Evolutionary conservation across 2,888 invertebrate species (phyloP).

Genomic region (Villa cingulata): DNA sequence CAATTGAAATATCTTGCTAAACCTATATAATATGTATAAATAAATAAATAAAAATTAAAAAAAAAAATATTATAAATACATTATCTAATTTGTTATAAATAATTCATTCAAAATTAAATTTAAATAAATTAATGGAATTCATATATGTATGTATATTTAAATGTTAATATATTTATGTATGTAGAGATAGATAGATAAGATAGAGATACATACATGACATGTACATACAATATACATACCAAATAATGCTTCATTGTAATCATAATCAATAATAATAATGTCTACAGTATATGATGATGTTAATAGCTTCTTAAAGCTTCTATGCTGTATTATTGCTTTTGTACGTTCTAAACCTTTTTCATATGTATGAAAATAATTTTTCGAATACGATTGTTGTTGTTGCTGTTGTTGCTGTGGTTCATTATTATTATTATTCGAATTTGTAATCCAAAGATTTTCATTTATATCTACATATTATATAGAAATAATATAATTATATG

Average conservation of each 20-base stretch:
- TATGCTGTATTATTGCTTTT: conserved; percentile 2
- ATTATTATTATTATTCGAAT: too few relatives aligned
- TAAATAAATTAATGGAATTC: background rate
- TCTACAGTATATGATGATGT: background rate
- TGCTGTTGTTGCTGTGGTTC: too few relatives aligned
- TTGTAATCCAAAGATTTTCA: too few relatives aligned
- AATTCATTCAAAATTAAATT: background rate
- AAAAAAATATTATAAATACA: background rate
- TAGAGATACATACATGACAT: too few relatives aligned
- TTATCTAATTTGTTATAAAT: too few relatives aligned
- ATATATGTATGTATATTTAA: too few relatives aligned
- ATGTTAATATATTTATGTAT: too few relatives aligned
- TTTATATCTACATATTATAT: too few relatives aligned
- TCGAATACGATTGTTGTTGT: too few relatives aligned
- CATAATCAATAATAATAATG: conserved; percentile 12
- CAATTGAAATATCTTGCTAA: conserved; percentile 9
- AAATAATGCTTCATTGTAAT: conserved; percentile 12
- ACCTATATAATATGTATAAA: conserved; percentile 1
- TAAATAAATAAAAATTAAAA: background rate
- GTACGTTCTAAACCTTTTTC: conserved; percentile 8
- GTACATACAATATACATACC: too few relatives aligned
- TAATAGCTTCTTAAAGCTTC: conserved; percentile 9
- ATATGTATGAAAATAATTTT: conserved; percentile 3
- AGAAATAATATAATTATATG: too few relatives aligned
- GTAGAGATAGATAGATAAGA: too few relatives aligned